phyloP scores from a whole-genome alignment of 2,113 vertebrate genomes.

The Anguilla japonica region DNA sequence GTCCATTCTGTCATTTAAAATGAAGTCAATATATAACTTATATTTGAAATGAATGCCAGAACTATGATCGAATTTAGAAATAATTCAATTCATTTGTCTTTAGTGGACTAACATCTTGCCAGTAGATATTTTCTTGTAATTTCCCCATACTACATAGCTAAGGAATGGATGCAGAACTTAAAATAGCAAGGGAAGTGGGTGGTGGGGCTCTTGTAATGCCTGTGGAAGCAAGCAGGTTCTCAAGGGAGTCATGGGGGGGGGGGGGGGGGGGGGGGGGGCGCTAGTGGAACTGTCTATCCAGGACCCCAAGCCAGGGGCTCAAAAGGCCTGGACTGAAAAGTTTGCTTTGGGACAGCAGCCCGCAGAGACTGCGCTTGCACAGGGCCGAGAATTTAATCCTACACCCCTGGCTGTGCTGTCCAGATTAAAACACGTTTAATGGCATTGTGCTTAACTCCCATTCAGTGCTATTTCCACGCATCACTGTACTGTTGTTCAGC shows the following conservation, averaged over 20 bases:
- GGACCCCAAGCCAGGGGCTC: too few relatives aligned
- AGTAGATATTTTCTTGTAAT: neutral
- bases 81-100: neutral
- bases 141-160: neutral
- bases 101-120: neutral
- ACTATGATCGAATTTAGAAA: neutral
- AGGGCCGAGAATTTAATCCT: too few relatives aligned
- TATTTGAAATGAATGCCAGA: neutral
- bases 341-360: too few relatives aligned
- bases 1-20: neutral
- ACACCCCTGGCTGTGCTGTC: neutral
- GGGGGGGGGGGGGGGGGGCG: too few relatives aligned
- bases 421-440: conserved; percentile 12
- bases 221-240: neutral
- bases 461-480: neutral
- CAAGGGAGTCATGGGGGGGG: too few relatives aligned
- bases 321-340: too few relatives aligned
- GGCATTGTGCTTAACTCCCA: neutral
- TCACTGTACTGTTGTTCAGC: neutral
- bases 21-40: neutral
- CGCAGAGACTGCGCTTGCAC: too few relatives aligned
- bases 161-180: neutral
- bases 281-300: too few relatives aligned
- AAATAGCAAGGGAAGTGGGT: neutral
- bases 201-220: neutral